phyloP scores from a whole-genome alignment of 2,888 invertebrate genomes.

The Odontothrips loti region DNA sequence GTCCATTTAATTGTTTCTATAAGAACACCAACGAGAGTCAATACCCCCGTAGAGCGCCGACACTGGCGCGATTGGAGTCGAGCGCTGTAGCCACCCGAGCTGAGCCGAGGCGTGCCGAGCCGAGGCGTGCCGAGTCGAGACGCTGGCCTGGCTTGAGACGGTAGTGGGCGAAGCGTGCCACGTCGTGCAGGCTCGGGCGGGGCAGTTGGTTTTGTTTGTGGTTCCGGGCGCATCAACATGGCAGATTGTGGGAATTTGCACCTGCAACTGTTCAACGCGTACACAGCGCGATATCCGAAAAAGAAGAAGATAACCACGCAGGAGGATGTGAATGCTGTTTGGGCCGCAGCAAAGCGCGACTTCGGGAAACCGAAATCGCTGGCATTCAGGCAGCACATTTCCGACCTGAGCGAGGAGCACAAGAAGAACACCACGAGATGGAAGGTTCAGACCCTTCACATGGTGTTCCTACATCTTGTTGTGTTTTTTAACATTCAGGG shows the following conservation, averaged over 20 bases:
- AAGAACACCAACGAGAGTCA: too few species aligned
- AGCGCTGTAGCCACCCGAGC: too few species aligned
- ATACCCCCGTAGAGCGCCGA: too few species aligned
- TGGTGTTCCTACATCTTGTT: too few species aligned
- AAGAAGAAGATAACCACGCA: not conserved
- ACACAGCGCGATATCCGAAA: not conserved
- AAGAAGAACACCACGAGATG: not conserved
- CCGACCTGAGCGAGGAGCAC: not conserved
- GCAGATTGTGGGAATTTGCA: not conserved
- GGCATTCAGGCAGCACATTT: not conserved
- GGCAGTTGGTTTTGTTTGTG: not conserved
- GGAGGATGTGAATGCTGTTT: not conserved
- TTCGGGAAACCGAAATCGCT: not conserved
- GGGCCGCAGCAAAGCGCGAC: not conserved
- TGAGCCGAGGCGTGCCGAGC: not conserved
- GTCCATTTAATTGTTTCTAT: too few species aligned
- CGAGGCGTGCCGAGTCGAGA: not conserved
- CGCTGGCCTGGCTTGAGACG: too few species aligned
- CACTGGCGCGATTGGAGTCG: too few species aligned
- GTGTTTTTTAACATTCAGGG: too few species aligned
- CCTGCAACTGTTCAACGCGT: not conserved
- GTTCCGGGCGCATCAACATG: not conserved
- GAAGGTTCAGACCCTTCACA: not conserved
- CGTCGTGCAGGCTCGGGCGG: not conserved
- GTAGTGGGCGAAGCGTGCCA: not conserved